These are phyloP conservation scores for Nudaria mundana DNA, from an alignment of 2,888 invertebrate species.

Conservation along the genomic window DNA sequence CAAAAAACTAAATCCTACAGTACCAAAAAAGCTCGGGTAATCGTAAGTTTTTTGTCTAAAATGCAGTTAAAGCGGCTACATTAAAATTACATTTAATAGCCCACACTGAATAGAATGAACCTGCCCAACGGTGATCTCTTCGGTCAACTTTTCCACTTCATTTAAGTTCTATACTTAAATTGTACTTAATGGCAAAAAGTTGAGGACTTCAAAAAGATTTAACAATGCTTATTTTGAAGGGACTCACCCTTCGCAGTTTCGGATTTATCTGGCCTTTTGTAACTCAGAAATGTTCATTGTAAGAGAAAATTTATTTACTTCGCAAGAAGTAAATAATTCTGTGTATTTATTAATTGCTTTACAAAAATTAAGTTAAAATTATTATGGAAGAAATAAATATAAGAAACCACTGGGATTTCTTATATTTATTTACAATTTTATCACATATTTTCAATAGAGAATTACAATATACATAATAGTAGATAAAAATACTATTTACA, in stretches of 20 bases:
- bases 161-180: slow-evolving; percentile 78
- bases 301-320: slow-evolving; percentile 36
- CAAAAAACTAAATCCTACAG: too few species aligned
- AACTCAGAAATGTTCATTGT: slow-evolving; percentile 38
- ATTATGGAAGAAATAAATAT: too few species aligned
- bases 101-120: slow-evolving; percentile 13
- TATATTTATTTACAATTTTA: too few species aligned
- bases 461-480: too few species aligned
- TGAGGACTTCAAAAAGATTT: slow-evolving; percentile 74
- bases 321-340: slow-evolving; percentile 30
- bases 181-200: slow-evolving; percentile 75
- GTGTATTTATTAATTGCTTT: slow-evolving; percentile 23
- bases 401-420: too few species aligned
- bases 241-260: slow-evolving; percentile 54
- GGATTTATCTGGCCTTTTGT: slow-evolving; percentile 57
- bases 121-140: slow-evolving; percentile 48
- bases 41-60: too few species aligned
- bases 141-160: slow-evolving; percentile 78
- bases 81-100: slow-evolving; percentile 25
- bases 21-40: too few species aligned
- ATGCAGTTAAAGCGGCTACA: slow-evolving; percentile 11
- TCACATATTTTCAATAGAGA: too few species aligned
- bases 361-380: slow-evolving; percentile 25
- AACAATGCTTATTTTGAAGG: slow-evolving; percentile 77
- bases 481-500: too few species aligned